phyloP scores from a whole-genome alignment of 2,888 invertebrate species.

The Clanis bilineata region DNA sequence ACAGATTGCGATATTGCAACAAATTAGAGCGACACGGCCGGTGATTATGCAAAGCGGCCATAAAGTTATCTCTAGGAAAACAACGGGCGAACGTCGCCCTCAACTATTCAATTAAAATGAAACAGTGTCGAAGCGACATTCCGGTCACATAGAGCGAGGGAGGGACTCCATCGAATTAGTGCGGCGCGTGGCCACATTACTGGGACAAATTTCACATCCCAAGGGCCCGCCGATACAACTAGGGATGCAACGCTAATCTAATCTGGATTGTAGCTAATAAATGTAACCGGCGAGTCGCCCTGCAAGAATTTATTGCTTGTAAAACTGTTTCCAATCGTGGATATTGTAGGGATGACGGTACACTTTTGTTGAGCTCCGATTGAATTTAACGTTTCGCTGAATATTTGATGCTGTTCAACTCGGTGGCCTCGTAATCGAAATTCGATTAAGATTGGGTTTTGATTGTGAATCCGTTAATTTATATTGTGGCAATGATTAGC shows the following conservation, averaged over 20 bases:
- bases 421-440: background rate
- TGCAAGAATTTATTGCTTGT: slow-evolving; percentile 80
- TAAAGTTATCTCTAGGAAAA: slow-evolving; percentile 78
- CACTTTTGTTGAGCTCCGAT: slow-evolving; percentile 63
- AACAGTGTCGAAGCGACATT: slow-evolving; percentile 70
- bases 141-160: slow-evolving; percentile 76
- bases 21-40: slow-evolving; percentile 69
- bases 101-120: slow-evolving; percentile 81
- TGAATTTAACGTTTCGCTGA: slow-evolving; percentile 74
- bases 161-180: slow-evolving; percentile 73
- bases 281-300: slow-evolving; percentile 74
- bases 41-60: slow-evolving; percentile 77
- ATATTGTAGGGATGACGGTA: slow-evolving; percentile 68
- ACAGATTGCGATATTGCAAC: slow-evolving; percentile 76
- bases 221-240: slow-evolving; percentile 46
- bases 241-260: slow-evolving; percentile 80
- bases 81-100: slow-evolving; percentile 70
- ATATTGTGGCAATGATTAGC: background rate
- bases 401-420: slow-evolving; percentile 46
- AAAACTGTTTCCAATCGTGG: slow-evolving; percentile 81
- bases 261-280: slow-evolving; percentile 81
- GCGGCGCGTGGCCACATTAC: slow-evolving; percentile 80
- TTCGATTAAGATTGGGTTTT: slow-evolving; percentile 3
- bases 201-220: slow-evolving; percentile 76
- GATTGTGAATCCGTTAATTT: background rate